These are phyloP conservation scores for Apogon talboti DNA, from an alignment of 2,797 vertebrate genomes.

Conservation along the genomic window DNA sequence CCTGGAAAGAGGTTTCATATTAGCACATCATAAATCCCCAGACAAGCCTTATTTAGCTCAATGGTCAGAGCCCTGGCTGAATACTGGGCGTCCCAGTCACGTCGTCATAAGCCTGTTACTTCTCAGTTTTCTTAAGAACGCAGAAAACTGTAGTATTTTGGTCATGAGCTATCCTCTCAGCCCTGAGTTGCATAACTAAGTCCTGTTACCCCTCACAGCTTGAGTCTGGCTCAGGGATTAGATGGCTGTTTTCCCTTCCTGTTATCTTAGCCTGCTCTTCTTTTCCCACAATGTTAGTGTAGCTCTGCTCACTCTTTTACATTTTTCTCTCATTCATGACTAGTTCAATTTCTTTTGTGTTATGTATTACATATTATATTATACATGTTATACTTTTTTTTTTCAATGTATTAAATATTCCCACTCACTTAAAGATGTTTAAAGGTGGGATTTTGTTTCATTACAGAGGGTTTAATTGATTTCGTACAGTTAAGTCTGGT, in stretches of 20 bases:
- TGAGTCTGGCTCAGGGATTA: conserved; percentile 81
- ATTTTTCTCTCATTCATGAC: conserved; percentile 1
- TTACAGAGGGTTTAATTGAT: conserved; percentile 4
- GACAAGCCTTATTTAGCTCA: conserved; percentile 44
- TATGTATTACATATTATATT: neutral
- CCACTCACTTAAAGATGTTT: conserved; percentile 3
- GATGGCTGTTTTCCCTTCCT: conserved; percentile 73
- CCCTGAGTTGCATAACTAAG: conserved; percentile 75
- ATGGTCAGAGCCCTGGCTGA: conserved; percentile 11
- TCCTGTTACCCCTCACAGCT: conserved; percentile 74
- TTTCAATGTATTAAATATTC: neutral
- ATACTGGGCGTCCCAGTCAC: conserved; percentile 28
- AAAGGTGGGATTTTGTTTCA: neutral
- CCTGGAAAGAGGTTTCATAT: conserved; percentile 34
- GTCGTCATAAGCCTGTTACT: conserved; percentile 60
- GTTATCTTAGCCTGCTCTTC: conserved; percentile 70
- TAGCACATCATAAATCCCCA: conserved; percentile 35
- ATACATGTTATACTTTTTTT: too few species aligned
- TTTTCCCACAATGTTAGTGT: conserved; percentile 71
- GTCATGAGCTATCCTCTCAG: conserved; percentile 59
- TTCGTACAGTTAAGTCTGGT: conserved; percentile 7
- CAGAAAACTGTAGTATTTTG: conserved; percentile 65
- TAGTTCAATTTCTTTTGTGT: neutral
- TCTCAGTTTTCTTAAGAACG: conserved; percentile 64
- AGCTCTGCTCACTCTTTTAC: conserved; percentile 31